phyloP scores from a whole-genome alignment of 2,113 vertebrate genomes.

The Leptosomus discolor region DNA sequence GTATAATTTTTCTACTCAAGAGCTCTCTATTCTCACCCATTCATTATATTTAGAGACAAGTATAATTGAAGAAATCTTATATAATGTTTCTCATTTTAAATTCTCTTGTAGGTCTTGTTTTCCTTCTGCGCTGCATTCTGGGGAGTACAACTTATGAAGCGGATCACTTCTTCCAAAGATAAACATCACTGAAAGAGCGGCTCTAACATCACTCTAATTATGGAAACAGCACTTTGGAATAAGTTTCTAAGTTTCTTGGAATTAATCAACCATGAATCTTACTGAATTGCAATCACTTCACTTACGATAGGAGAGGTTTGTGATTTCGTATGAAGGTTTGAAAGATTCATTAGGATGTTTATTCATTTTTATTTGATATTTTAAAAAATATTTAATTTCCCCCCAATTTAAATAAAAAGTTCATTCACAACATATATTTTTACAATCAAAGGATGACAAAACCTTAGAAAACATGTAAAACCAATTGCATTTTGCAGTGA shows the following conservation, averaged over 20 bases:
- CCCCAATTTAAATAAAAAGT: background rate
- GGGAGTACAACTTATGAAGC: conserved; percentile 75
- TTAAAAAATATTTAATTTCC: background rate
- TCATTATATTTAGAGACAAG: background rate
- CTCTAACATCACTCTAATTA: background rate
- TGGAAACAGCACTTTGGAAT: background rate
- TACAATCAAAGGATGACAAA: background rate
- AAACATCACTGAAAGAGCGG: conserved; percentile 66
- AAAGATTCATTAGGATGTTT: background rate
- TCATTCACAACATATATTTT: background rate
- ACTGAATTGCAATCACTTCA: background rate
- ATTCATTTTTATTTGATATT: background rate
- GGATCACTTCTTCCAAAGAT: conserved; percentile 56
- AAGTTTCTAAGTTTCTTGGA: background rate
- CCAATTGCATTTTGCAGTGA: background rate
- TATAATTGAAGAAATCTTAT: background rate
- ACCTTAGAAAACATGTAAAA: background rate
- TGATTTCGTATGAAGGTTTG: background rate
- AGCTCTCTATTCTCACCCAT: background rate
- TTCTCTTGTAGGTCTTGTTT: conserved; percentile 81
- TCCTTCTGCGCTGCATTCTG: conserved; percentile 82
- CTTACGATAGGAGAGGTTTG: background rate
- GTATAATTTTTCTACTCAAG: background rate
- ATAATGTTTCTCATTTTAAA: background rate
- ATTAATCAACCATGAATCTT: background rate